These are phyloP conservation scores for Hedya salicella DNA, from an alignment of 2,888 invertebrate genomes.

Conservation along the genomic window DNA sequence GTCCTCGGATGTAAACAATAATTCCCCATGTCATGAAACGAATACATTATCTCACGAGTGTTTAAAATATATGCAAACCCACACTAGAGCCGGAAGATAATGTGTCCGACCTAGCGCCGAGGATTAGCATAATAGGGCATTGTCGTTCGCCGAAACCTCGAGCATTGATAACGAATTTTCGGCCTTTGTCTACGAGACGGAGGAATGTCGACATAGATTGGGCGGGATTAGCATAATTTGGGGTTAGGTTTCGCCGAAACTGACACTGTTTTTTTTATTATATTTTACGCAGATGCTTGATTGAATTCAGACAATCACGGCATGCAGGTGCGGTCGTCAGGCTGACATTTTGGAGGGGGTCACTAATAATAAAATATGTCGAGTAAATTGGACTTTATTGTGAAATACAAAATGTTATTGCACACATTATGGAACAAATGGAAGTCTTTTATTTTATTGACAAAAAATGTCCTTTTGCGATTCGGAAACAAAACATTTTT, in stretches of 20 bases:
- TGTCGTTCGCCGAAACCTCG: background rate
- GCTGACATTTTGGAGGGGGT: too few relatives aligned
- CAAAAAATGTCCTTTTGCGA: too few relatives aligned
- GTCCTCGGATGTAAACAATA: background rate
- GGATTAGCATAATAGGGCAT: conserved; percentile 15
- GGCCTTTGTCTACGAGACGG: conserved; percentile 1
- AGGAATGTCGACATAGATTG: background rate
- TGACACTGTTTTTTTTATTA: background rate
- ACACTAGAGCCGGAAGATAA: conserved; percentile 23
- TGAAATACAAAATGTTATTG: too few relatives aligned
- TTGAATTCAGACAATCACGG: too few relatives aligned
- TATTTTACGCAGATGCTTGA: background rate
- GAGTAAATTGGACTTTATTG: too few relatives aligned
- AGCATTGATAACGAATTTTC: conserved; percentile 5
- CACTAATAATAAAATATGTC: too few relatives aligned
- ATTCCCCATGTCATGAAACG: conserved; percentile 2
- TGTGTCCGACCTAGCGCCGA: conserved; percentile 19
- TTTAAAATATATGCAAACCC: conserved; percentile 16
- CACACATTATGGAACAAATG: too few relatives aligned
- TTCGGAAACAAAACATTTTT: too few relatives aligned
- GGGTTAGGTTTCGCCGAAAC: conserved; percentile 4
- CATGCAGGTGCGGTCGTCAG: too few relatives aligned
- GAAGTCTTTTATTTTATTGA: too few relatives aligned
- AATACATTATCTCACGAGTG: conserved; percentile 7
- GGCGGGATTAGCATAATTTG: conserved; percentile 5